Evolutionary conservation across 2,888 invertebrate genomes (phyloP).

Genomic region (Pollenia angustigena): DNA sequence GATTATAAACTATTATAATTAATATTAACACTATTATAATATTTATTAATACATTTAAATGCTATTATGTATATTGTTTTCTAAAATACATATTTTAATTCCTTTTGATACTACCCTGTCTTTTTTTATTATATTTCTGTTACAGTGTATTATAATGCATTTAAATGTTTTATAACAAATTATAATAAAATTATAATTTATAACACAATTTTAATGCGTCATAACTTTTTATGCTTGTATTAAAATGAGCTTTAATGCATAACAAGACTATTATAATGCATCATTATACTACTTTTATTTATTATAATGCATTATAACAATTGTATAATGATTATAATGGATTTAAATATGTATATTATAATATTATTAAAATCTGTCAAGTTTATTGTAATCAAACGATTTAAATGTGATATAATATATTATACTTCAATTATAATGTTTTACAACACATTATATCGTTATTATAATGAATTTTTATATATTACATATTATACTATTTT

Average conservation of each 20-base stretch:
- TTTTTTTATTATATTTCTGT: not conserved
- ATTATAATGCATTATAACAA: not conserved
- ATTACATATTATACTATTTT: no score
- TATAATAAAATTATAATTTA: conserved; percentile 21
- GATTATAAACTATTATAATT: not conserved
- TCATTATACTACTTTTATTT: not conserved
- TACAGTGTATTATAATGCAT: not conserved
- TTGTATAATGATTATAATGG: not conserved
- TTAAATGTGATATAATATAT: not conserved
- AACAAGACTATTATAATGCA: not conserved
- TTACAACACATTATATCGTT: not conserved
- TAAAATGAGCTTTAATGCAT: not conserved
- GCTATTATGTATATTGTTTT: not conserved
- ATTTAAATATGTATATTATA: conserved; percentile 13
- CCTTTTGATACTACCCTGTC: no score
- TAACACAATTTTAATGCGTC: not conserved
- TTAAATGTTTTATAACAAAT: not conserved
- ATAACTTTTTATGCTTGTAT: not conserved
- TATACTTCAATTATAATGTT: not conserved
- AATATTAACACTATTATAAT: not conserved
- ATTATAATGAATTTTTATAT: no score
- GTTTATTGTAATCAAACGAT: not conserved
- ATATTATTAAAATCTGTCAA: not conserved
- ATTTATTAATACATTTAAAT: not conserved
- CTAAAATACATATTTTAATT: no score